Percentiles rank a stretch among this genome's conserved stretches.
phyloP scores from a whole-genome alignment of 2,888 invertebrate genomes.

The Chrysolina oricalcia region DNA sequence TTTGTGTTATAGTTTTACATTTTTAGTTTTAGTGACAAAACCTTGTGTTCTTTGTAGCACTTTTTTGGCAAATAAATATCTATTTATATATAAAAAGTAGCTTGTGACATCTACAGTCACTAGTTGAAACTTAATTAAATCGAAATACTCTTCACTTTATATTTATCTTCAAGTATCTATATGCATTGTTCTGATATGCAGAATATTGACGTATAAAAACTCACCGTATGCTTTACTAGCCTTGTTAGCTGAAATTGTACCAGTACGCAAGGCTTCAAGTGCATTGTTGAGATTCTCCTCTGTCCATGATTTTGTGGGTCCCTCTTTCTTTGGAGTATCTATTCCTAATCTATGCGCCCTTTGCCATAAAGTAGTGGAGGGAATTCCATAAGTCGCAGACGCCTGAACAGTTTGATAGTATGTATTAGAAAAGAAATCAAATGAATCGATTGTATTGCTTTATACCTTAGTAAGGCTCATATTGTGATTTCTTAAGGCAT shows the following conservation, averaged over 20 bases:
- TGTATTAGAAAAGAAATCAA: not conserved
- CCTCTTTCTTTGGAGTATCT: slow-evolving; percentile 93
- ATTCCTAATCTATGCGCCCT: slow-evolving; percentile 91
- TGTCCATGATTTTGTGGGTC: slow-evolving; percentile 90
- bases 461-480: slow-evolving; percentile 90
- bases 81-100: too few species aligned
- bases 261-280: slow-evolving; percentile 86
- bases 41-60: too few species aligned
- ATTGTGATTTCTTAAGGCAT: slow-evolving; percentile 88
- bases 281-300: slow-evolving; percentile 89
- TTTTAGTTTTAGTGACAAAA: too few species aligned
- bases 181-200: too few species aligned
- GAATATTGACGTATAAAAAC: too few species aligned
- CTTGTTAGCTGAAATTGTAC: slow-evolving; percentile 91
- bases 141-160: too few species aligned
- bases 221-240: slow-evolving; percentile 90
- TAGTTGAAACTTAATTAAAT: too few species aligned
- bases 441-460: not conserved
- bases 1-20: too few species aligned
- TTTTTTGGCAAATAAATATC: too few species aligned
- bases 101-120: too few species aligned
- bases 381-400: slow-evolving; percentile 89
- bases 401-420: slow-evolving; percentile 72
- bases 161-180: too few species aligned
- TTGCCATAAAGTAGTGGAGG: slow-evolving; percentile 93